Conservation (phyloP, 2,888 invertebrate genomes). For the Gymnoscelis rufifasciata region DNA sequence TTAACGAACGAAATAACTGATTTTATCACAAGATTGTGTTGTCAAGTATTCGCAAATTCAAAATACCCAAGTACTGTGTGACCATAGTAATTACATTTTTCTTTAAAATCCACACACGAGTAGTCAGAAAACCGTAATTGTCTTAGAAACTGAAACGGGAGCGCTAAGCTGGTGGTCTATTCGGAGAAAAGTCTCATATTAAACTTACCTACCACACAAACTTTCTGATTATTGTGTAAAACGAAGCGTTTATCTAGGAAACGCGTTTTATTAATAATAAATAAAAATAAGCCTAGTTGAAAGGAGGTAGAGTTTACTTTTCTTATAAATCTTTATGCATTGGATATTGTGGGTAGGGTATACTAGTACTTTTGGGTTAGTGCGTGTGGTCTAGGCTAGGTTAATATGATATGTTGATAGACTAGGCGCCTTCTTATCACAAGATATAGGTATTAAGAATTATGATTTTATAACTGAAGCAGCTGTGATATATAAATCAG, state of each 20-base stretch:
- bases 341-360: too few species aligned
- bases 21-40: too few species aligned
- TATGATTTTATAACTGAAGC: too few species aligned
- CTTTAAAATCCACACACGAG: neutral
- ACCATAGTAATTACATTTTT: neutral
- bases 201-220: constrained; percentile 12
- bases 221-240: constrained; percentile 5
- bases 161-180: constrained; percentile 17
- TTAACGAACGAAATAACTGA: too few species aligned
- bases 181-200: constrained; percentile 15
- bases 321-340: too few species aligned
- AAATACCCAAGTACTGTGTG: too few species aligned
- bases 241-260: constrained; percentile 13
- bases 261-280: too few species aligned
- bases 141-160: constrained; percentile 17
- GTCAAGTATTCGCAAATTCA: too few species aligned
- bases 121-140: constrained; percentile 12
- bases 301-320: neutral
- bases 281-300: neutral
- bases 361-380: neutral
- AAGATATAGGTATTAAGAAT: too few species aligned
- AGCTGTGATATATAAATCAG: too few species aligned
- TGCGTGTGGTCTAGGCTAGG: too few species aligned
- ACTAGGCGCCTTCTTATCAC: neutral
- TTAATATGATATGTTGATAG: neutral